Evolutionary conservation across 2,113 vertebrate genomes (phyloP).

Genomic region (Arvicanthis niloticus): DNA sequence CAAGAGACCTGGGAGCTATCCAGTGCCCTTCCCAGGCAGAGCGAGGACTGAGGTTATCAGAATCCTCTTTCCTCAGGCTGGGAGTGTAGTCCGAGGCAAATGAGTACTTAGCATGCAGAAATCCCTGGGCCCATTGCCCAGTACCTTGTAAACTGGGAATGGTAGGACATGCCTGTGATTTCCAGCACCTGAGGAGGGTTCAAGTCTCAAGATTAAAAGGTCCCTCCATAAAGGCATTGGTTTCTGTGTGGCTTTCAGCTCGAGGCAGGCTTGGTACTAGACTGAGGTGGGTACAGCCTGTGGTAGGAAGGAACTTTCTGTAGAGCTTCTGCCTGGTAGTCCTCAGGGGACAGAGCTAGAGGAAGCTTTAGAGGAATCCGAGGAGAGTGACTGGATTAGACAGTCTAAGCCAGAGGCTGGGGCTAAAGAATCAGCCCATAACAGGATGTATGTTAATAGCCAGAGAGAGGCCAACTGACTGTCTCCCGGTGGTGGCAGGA

Average conservation of each 20-base stretch:
- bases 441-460: background rate
- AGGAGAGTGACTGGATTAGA: background rate
- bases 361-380: conserved; percentile 17
- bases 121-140: no score
- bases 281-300: background rate
- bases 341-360: conserved; percentile 19
- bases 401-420: background rate
- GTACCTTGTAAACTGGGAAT: background rate
- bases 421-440: background rate
- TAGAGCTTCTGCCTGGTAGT: background rate
- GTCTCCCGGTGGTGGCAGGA: background rate
- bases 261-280: background rate
- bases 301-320: background rate
- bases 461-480: background rate
- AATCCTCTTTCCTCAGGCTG: background rate
- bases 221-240: background rate
- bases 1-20: background rate
- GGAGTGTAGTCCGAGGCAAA: background rate
- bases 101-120: no score
- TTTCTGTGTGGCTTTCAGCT: background rate
- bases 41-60: background rate
- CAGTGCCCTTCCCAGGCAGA: background rate
- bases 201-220: background rate
- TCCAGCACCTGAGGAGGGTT: background rate
- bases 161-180: background rate